These are phyloP conservation scores for Camponotus vicinus DNA, from an alignment of 1,140 invertebrate genomes.

Conservation along the genomic window DNA sequence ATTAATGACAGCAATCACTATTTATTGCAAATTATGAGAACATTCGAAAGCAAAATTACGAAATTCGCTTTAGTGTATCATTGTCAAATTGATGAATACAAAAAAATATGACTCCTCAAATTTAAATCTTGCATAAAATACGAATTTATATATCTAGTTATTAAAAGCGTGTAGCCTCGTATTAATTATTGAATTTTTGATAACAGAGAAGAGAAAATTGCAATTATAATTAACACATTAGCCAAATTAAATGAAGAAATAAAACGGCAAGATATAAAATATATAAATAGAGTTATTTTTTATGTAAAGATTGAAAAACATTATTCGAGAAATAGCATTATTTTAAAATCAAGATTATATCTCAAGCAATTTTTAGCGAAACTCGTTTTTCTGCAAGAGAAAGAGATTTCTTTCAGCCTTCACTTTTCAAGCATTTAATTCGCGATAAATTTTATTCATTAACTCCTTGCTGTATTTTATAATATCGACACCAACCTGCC, in stretches of 20 bases:
- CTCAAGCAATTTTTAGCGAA: neutral
- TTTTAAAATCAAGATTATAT: neutral
- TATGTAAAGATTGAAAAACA: neutral
- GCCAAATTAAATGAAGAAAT: no score
- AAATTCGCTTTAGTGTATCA: neutral
- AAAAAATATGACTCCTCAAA: neutral
- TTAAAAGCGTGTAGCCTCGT: neutral
- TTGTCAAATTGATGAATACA: neutral
- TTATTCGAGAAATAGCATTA: neutral
- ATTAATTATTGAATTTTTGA: neutral
- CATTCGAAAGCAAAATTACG: neutral
- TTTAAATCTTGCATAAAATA: neutral
- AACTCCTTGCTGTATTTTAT: neutral
- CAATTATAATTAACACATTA: no score
- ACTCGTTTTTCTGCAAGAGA: neutral
- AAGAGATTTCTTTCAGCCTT: neutral
- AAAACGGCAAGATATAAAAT: neutral
- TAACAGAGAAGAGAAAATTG: no score
- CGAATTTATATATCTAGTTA: neutral
- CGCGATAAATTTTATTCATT: neutral
- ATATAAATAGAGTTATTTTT: neutral
- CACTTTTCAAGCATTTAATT: neutral
- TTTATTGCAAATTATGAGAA: neutral
- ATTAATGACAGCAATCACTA: neutral
- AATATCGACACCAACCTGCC: constrained; percentile 30